A percentile compares a stretch with the other conserved stretches of the same genome.
These are phyloP conservation scores for Apis dorsata DNA, from an alignment of 1,140 invertebrate genomes.

Conservation along the genomic window DNA sequence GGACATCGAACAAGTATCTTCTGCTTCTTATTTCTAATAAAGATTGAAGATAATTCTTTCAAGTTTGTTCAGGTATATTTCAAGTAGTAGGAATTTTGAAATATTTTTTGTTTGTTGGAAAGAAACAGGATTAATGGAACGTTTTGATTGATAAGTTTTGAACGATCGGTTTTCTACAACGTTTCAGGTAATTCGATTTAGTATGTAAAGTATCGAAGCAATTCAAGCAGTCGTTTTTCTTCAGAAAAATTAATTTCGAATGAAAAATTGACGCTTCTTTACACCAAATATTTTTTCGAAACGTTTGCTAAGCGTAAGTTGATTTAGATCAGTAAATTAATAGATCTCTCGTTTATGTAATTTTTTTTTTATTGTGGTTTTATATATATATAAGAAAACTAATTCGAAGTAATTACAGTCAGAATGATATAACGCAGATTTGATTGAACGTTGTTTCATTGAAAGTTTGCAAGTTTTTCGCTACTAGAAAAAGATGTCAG, in stretches of 20 bases:
- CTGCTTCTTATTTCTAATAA: no score
- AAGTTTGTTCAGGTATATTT: no score
- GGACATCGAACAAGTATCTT: no score
- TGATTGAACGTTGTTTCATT: background rate
- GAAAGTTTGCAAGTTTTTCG: background rate
- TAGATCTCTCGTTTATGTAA: no score
- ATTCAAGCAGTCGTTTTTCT: constrained; percentile 18
- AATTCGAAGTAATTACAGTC: background rate
- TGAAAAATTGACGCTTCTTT: background rate
- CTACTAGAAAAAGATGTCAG: background rate
- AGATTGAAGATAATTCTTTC: no score
- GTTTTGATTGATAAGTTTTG: no score
- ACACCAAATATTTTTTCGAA: no score
- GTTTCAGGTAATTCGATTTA: constrained; percentile 37
- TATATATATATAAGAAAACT: background rate
- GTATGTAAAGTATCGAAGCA: constrained; percentile 38
- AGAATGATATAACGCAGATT: background rate
- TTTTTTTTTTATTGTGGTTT: background rate
- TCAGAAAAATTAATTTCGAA: background rate
- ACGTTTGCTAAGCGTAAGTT: no score
- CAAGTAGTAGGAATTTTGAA: no score
- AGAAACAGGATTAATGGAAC: no score
- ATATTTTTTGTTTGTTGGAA: no score
- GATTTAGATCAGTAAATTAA: no score
- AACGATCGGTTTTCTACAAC: constrained; percentile 44